phyloP scores from a whole-genome alignment of 2,888 invertebrate species.

The Troilus luridus region DNA sequence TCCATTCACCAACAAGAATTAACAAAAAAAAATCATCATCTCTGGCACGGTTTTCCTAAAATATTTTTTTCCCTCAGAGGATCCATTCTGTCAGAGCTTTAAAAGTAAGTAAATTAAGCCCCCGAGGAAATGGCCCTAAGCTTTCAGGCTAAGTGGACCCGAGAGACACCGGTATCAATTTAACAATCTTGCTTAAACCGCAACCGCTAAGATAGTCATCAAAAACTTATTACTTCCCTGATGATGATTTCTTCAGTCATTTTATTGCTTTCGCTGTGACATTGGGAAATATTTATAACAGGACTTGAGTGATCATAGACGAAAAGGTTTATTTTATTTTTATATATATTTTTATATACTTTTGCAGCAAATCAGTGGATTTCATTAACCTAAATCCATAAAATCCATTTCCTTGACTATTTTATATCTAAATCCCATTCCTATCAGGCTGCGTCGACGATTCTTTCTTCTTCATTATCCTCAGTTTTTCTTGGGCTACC shows the following conservation, averaged over 20 bases:
- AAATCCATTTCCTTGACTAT: no score
- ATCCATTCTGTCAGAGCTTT: background rate
- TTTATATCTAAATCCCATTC: no score
- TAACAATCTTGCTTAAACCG: constrained; percentile 19
- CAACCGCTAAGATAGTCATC: background rate
- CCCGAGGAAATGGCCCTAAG: background rate
- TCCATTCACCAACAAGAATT: background rate
- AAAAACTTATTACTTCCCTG: background rate
- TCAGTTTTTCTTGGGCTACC: no score
- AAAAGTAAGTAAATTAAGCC: constrained; percentile 15
- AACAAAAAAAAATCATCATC: background rate
- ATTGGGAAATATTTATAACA: background rate
- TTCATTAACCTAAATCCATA: no score
- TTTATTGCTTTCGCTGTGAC: background rate
- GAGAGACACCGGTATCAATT: constrained; percentile 23
- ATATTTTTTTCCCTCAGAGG: background rate
- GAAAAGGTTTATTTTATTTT: background rate
- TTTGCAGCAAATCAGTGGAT: no score
- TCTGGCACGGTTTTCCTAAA: background rate
- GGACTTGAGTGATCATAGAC: background rate
- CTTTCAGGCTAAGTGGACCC: constrained; percentile 24
- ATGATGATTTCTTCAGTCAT: background rate
- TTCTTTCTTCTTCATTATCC: no score
- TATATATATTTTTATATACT: background rate
- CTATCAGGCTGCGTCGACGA: no score